Conservation (phyloP, 2,888 invertebrate genomes). For the Aphrophora alni region DNA sequence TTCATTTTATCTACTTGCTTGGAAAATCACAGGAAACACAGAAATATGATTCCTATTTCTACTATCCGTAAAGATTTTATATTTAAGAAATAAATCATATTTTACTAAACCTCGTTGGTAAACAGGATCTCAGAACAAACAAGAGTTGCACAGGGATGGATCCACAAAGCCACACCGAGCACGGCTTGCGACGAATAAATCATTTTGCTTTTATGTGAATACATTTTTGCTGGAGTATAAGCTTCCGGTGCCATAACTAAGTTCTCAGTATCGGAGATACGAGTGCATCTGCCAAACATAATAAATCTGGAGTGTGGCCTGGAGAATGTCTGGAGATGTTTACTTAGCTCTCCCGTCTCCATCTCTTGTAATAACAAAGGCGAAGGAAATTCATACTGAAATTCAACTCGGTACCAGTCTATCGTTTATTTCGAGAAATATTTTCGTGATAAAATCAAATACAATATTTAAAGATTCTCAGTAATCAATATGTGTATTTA, state of each 20-base stretch:
- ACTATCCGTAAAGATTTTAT: too few relatives aligned
- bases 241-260: neutral
- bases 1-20: too few relatives aligned
- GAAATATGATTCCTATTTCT: too few relatives aligned
- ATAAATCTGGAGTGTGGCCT: neutral
- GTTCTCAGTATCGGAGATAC: neutral
- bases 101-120: too few relatives aligned
- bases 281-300: neutral
- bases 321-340: neutral
- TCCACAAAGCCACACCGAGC: neutral
- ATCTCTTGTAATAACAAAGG: neutral
- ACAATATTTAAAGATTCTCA: too few relatives aligned
- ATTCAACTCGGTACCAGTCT: neutral
- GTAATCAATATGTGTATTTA: too few relatives aligned
- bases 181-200: neutral
- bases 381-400: neutral
- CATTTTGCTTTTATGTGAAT: neutral
- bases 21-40: too few relatives aligned
- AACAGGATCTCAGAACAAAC: neutral
- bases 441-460: too few relatives aligned
- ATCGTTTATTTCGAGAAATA: neutral
- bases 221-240: neutral
- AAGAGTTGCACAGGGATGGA: neutral
- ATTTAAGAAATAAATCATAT: too few relatives aligned
- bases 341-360: neutral